phyloP scores from a whole-genome alignment of 2,888 invertebrate genomes.

The Calliopum simillimum region DNA sequence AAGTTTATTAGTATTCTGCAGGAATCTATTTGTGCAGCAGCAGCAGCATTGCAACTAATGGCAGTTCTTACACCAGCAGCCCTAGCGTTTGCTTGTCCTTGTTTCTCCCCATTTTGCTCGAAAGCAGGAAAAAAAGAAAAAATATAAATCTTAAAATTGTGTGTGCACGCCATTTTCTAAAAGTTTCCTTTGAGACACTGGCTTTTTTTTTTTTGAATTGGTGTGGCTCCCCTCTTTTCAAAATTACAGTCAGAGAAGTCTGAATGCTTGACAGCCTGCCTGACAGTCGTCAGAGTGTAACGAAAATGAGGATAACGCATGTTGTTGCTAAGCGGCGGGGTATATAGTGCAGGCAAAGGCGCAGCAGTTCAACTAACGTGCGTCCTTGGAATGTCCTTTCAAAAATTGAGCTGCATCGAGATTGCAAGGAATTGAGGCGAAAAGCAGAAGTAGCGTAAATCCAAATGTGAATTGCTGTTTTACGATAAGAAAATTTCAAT shows the following conservation, averaged over 20 bases:
- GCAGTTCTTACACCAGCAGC: not conserved
- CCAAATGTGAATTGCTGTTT: not conserved
- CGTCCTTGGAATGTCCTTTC: slow-evolving; percentile 54
- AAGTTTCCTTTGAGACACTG: slow-evolving; percentile 26
- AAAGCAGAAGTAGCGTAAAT: not conserved
- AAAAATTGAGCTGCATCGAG: not conserved
- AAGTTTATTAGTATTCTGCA: slow-evolving; percentile 51
- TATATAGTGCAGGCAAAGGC: slow-evolving; percentile 28
- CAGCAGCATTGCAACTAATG: not conserved
- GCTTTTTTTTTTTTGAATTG: not conserved
- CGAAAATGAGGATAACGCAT: slow-evolving; percentile 29
- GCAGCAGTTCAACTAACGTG: slow-evolving; percentile 33
- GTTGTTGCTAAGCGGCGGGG: slow-evolving; percentile 25
- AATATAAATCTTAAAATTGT: slow-evolving; percentile 33
- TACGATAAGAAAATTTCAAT: too few relatives aligned
- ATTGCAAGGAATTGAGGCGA: slow-evolving; percentile 10
- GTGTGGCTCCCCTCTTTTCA: not conserved
- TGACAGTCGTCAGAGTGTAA: not conserved
- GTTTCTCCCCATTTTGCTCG: not conserved
- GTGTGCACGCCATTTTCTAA: slow-evolving; percentile 22
- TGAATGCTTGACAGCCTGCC: not conserved
- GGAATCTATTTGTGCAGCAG: slow-evolving; percentile 45
- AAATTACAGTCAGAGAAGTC: not conserved
- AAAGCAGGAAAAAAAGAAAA: too few relatives aligned
- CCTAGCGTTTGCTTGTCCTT: not conserved